Evolutionary conservation across 1,140 invertebrate species (phyloP).

Genomic region (Pseudomyrmex gracilis): DNA sequence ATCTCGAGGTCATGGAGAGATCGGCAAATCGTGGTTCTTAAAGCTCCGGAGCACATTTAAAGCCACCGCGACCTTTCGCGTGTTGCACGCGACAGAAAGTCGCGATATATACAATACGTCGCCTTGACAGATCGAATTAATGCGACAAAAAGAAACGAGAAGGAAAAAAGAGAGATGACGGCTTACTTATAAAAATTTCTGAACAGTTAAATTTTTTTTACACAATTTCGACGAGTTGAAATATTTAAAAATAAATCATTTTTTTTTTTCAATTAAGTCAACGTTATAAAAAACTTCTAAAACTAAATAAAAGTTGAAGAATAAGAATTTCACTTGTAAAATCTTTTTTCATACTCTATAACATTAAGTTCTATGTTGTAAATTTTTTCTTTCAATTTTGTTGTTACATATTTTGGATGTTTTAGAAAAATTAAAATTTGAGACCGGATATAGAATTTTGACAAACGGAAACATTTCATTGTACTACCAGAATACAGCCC

Average conservation of each 20-base stretch:
- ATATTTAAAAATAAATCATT: too few relatives aligned
- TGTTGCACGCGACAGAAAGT: constrained; percentile 42
- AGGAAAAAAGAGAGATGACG: neutral
- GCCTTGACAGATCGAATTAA: constrained; percentile 47
- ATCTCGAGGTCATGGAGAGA: constrained; percentile 30
- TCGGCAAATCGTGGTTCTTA: constrained; percentile 27
- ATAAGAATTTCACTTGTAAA: too few relatives aligned
- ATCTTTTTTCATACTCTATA: too few relatives aligned
- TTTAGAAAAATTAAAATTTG: neutral
- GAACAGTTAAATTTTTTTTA: neutral
- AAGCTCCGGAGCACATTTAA: constrained; percentile 32
- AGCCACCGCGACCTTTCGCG: constrained; percentile 44
- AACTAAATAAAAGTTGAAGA: too few relatives aligned
- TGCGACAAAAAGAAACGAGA: constrained; percentile 33
- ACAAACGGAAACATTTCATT: constrained; percentile 5
- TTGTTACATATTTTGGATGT: neutral
- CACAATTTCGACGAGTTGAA: neutral
- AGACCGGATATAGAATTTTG: neutral
- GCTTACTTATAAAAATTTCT: constrained; percentile 6
- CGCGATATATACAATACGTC: constrained; percentile 28
- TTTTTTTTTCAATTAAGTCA: too few relatives aligned
- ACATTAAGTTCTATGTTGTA: too few relatives aligned
- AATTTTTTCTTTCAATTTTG: too few relatives aligned
- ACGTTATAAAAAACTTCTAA: too few relatives aligned
- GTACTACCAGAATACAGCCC: neutral